Base-by-base conservation (phyloP, 2,797 vertebrate genomes). In the Alauda arvensis region DNA sequence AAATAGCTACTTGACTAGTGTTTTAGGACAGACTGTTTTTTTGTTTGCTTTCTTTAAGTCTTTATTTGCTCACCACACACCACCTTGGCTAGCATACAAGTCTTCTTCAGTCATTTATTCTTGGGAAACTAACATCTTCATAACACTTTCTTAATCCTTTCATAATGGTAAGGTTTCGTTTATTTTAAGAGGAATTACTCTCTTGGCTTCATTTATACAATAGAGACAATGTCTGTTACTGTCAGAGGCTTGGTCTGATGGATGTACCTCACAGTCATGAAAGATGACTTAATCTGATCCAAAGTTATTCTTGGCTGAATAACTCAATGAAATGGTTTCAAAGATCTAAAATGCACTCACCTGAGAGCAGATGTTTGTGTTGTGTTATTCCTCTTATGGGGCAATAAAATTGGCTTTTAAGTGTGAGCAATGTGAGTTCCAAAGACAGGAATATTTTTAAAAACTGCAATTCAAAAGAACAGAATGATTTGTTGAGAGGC, bases 201-300 rank as follows among this genome's bases (percentile, higher is more conserved):
- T 49, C 21, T 34, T 74, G 34, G 14, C 34, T 87, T 52, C 33
- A 42, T 77, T 94, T 95, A 59, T 77, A 55, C 45, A 37, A 68
- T 71, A 65, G 61, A 93, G 69, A 72, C 29, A 69, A 48, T 81
- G 94, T 90, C 55, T 92, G 62, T 65, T 57, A 14, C 59, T 91
- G 55, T 70, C 79, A 83, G 85, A 77, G 59, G 24, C 57, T 89
- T 49, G 23, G 12, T 83, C 46, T 92, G 87, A 81, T 69, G 77
- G 37, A 75, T 91, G 51, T 31, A 69, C 65, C 69, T 81, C 31
- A n/a, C 15, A 60, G 40, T 71, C 62, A 59, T 77, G 91, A 56
- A 78, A 87, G 59, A 86, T 87, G n/a, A 81, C 53, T 93, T 92
- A 72, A 70, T 87, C 60, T 45, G 9, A 20, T 82, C 43, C 34